Evolutionary conservation across 2,888 invertebrate species (phyloP).

Genomic region (Hydropsyche betteni): DNA sequence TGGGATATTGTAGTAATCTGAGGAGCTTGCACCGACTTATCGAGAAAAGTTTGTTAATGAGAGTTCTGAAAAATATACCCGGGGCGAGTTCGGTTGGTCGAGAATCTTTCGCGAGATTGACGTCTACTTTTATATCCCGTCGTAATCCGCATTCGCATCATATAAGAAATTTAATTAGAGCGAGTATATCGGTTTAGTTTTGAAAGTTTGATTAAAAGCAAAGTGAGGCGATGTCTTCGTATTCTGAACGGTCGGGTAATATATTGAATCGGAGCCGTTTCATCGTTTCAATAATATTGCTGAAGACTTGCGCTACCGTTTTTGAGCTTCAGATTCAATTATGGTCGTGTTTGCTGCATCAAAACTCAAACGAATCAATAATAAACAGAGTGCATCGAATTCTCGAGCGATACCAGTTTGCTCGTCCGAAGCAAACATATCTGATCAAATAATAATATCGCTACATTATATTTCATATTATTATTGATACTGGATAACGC

Average conservation of each 20-base stretch:
- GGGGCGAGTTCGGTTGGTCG: background rate
- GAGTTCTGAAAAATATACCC: slow-evolving; percentile 4
- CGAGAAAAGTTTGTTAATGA: background rate
- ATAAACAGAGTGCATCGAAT: slow-evolving; percentile 34
- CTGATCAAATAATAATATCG: slow-evolving; percentile 43
- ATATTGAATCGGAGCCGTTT: slow-evolving; percentile 1
- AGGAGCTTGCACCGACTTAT: background rate
- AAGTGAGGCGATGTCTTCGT: background rate
- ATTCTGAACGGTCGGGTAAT: background rate
- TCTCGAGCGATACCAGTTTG: slow-evolving; percentile 24
- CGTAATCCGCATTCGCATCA: background rate
- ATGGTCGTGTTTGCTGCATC: slow-evolving; percentile 31
- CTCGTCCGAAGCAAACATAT: slow-evolving; percentile 36
- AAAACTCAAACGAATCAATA: slow-evolving; percentile 41
- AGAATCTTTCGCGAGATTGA: slow-evolving; percentile 4
- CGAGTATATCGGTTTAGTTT: background rate
- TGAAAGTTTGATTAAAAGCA: slow-evolving; percentile 2
- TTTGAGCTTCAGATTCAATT: slow-evolving; percentile 47
- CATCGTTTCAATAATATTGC: slow-evolving; percentile 24
- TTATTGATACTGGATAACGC: slow-evolving; percentile 22
- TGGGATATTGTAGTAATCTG: slow-evolving; percentile 8
- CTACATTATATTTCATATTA: slow-evolving; percentile 27
- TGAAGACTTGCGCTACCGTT: background rate
- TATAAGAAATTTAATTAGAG: slow-evolving; percentile 19
- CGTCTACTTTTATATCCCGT: slow-evolving; percentile 14